Conservation (phyloP, 2,113 vertebrate genomes). For the Carassius carassius region DNA sequence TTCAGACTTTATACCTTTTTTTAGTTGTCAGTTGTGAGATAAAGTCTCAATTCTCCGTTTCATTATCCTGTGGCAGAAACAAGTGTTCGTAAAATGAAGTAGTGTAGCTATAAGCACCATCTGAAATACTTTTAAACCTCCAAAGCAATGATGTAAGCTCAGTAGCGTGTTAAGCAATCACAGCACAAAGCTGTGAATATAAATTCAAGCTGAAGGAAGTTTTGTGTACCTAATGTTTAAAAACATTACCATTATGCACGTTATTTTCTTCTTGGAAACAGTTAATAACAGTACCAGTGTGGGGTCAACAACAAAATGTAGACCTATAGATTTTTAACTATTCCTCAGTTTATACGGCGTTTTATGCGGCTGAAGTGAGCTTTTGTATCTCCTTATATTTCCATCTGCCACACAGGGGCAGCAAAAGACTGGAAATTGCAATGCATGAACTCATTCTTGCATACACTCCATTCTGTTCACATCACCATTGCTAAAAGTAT, state of each 20-base stretch:
- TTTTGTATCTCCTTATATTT: neutral
- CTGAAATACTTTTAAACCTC: slow-evolving; percentile 1
- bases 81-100: neutral
- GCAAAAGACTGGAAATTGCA: neutral
- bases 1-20: neutral
- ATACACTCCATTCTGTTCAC: slow-evolving; percentile 55
- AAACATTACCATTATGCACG: neutral
- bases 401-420: slow-evolving; percentile 13
- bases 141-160: neutral
- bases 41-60: too few relatives aligned
- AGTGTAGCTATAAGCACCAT: neutral
- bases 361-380: neutral
- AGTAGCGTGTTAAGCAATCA: slow-evolving; percentile 9
- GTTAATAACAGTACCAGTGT: neutral
- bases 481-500: slow-evolving; percentile 60
- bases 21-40: too few relatives aligned
- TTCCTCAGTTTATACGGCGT: neutral
- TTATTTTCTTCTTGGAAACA: neutral
- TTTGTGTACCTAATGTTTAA: neutral
- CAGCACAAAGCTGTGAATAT: neutral
- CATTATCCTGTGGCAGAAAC: too few relatives aligned
- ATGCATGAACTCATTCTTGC: slow-evolving; percentile 20
- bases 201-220: neutral
- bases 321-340: neutral
- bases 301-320: neutral